Conservation (phyloP, 2,797 vertebrate species). For the Avahi laniger region DNA sequence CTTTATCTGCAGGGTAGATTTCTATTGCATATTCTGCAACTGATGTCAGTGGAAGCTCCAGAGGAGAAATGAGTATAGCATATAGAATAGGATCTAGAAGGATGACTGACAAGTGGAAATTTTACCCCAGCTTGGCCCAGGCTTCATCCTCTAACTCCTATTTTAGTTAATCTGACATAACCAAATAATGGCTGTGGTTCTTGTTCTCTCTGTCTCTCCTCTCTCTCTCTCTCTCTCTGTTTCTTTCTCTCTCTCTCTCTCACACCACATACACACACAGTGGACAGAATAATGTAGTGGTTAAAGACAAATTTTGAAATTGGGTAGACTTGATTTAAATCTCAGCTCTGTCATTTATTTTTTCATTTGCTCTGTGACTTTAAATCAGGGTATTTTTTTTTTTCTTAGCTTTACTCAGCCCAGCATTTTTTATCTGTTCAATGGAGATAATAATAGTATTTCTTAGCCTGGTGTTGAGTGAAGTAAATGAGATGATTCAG, state of each 20-base stretch:
- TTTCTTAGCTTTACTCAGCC: neutral
- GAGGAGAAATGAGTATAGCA: neutral
- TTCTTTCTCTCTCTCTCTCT: neutral
- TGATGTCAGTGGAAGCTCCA: neutral
- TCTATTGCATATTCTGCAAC: neutral
- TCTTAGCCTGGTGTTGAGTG: neutral
- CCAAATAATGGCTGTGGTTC: neutral
- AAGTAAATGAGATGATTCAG: neutral
- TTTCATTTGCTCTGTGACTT: slow-evolving; percentile 20
- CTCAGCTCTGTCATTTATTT: neutral
- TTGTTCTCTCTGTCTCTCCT: neutral
- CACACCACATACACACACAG: neutral
- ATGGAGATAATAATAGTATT: neutral
- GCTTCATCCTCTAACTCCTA: neutral
- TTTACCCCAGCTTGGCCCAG: neutral
- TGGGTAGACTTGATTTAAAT: neutral
- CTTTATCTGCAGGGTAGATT: neutral
- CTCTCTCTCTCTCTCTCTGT: neutral
- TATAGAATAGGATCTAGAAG: neutral
- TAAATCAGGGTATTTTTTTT: neutral
- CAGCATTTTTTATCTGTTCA: neutral
- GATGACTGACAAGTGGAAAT: neutral
- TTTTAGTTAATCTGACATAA: neutral
- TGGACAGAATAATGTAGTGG: neutral
- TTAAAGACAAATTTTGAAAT: neutral